A percentile compares a stretch with the other conserved stretches of the same genome.
Evolutionary conservation across 2,797 vertebrate species (phyloP).

Genomic region (Aplochiton taeniatus): DNA sequence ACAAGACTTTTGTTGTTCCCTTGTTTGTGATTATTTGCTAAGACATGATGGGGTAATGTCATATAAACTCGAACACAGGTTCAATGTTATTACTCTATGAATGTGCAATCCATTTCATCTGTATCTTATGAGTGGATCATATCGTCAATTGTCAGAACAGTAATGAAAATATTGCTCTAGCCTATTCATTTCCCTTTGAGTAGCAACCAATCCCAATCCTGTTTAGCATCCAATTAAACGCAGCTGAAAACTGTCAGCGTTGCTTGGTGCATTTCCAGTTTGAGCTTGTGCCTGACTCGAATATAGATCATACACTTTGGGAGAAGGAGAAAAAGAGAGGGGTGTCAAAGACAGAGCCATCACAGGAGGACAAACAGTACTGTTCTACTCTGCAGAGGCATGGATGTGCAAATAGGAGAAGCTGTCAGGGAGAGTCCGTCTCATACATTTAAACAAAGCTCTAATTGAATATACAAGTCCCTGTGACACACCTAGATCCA

Average conservation of each 20-base stretch:
- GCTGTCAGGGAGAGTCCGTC: conserved; percentile 21
- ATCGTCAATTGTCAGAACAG: neutral
- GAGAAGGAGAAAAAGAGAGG: conserved; percentile 6
- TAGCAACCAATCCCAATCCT: neutral
- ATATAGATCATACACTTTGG: conserved; percentile 27
- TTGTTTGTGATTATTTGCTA: too few relatives aligned
- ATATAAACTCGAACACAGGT: too few relatives aligned
- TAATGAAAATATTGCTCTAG: too few relatives aligned
- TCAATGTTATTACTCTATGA: too few relatives aligned
- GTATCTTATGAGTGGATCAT: too few relatives aligned
- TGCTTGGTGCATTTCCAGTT: neutral
- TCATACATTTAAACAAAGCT: conserved; percentile 42
- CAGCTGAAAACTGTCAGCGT: conserved; percentile 9
- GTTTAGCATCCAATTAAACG: neutral
- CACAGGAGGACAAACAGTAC: conserved; percentile 13
- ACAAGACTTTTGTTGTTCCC: too few relatives aligned
- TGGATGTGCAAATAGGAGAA: conserved; percentile 26
- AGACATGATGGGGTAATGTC: too few relatives aligned
- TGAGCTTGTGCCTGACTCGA: conserved; percentile 19
- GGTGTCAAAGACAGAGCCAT: conserved; percentile 15
- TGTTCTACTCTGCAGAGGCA: conserved; percentile 13
- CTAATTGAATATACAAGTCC: conserved; percentile 52
- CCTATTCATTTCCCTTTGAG: too few relatives aligned
- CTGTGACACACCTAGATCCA: conserved; percentile 45
- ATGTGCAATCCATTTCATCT: too few relatives aligned